Evolutionary conservation across 2,113 vertebrate species (phyloP).

Genomic region (Planiliza haematocheilus): DNA sequence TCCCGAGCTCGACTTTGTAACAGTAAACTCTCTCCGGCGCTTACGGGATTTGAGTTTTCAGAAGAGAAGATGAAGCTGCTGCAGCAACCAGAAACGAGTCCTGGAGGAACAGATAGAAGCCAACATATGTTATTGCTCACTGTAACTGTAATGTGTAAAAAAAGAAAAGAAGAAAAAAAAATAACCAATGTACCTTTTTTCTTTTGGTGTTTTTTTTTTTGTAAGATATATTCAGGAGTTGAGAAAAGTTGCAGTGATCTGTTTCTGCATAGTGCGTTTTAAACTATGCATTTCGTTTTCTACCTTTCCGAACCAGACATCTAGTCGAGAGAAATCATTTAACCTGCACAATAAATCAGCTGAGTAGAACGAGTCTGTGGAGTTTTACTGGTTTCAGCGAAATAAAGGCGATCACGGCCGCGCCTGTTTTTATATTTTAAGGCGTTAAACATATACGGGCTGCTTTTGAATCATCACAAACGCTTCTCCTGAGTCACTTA

Average conservation of each 20-base stretch:
- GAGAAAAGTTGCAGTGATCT: slow-evolving; percentile 50
- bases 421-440: too few species aligned
- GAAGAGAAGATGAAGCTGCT: slow-evolving; percentile 8
- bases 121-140: slow-evolving; percentile 22
- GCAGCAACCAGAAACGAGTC: slow-evolving; percentile 13
- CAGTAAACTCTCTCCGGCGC: not conserved
- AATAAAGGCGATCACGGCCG: too few species aligned
- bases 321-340: slow-evolving; percentile 50
- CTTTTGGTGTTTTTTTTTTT: too few species aligned
- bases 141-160: slow-evolving; percentile 32
- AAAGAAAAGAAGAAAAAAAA: slow-evolving; percentile 12
- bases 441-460: too few species aligned
- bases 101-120: slow-evolving; percentile 18
- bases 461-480: too few species aligned
- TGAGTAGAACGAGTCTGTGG: slow-evolving; percentile 24
- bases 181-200: not conserved
- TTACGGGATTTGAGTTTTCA: slow-evolving; percentile 26
- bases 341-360: slow-evolving; percentile 70
- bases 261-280: slow-evolving; percentile 59
- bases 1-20: slow-evolving; percentile 35
- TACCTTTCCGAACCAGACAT: slow-evolving; percentile 70
- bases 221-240: slow-evolving; percentile 54
- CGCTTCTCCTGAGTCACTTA: too few species aligned
- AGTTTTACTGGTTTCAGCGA: not conserved
- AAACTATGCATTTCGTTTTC: slow-evolving; percentile 71